A percentile compares a stretch with the other conserved stretches of the same genome.
Conservation (phyloP, 1,140 invertebrate genomes). For the Nephotettix cincticeps region DNA sequence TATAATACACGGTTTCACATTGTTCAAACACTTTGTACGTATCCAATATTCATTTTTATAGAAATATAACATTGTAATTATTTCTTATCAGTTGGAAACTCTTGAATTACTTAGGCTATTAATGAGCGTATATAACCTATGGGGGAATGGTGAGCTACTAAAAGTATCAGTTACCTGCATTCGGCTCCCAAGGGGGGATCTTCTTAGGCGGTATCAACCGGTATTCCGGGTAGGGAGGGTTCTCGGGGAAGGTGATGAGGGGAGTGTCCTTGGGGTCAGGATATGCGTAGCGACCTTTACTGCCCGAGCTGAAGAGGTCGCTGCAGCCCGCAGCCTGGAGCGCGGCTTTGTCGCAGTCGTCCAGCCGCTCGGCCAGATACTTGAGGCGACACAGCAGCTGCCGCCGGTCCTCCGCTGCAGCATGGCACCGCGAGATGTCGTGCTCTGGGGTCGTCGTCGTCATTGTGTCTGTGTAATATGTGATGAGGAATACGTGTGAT, state of each 20-base stretch:
- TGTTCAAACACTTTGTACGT: too few relatives aligned
- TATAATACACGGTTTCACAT: too few relatives aligned
- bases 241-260: neutral
- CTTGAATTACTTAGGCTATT: too few relatives aligned
- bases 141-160: too few relatives aligned
- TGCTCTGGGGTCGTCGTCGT: slow-evolving; percentile 16
- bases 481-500: neutral
- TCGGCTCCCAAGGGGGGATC: neutral
- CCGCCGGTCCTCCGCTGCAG: neutral
- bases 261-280: neutral
- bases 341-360: slow-evolving; percentile 6
- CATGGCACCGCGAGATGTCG: neutral
- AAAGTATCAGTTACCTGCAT: too few relatives aligned
- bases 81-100: too few relatives aligned
- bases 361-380: neutral
- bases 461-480: neutral
- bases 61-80: too few relatives aligned
- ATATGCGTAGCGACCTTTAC: neutral
- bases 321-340: neutral
- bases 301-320: neutral
- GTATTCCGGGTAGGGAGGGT: neutral
- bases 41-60: too few relatives aligned
- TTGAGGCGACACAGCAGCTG: slow-evolving; percentile 7
- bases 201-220: neutral
- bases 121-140: too few relatives aligned